Evolutionary conservation across 2,113 vertebrate species (phyloP), one percentile per base, ranked within the genome.

Genomic region (Platysteira castanea): DNA sequence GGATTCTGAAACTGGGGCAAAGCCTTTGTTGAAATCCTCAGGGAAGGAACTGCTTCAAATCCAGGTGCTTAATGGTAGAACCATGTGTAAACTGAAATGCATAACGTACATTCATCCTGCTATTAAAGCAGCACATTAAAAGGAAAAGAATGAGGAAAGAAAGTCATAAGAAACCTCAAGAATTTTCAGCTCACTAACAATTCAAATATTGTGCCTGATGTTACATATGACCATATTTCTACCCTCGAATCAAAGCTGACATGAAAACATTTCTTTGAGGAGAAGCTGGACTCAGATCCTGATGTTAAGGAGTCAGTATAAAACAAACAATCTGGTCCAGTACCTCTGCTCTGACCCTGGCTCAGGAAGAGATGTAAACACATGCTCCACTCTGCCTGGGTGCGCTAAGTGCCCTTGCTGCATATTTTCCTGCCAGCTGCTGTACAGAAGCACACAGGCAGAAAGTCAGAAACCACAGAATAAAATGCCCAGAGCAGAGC

Each of bases 1-100:
- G 93, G 87, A 96, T 97, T 94, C 84, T 88, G 83, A 97, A 96
- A 97, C 35, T 63, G 89, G 95, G 95, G 84, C 83, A 92, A 88
- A 95, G 41, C 85, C 91, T 96, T 97, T 97, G 81, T 97, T 98
- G 89, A 96, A 96, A 95, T 95, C 97, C 94, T 85, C 27, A 46
- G 97, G 97, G 96, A 97, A 90, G 53, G 95, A 98, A 94, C 81
- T 91, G 77, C 94, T 97, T 96, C 86, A 95, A 92, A 94, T 96
- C 95, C 95, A 96, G 96, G 90, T 98, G 94, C 82, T 98, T 98
- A 97, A 97, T 95, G 70, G 87, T 77, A 95, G 95, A 97, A 96
- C 87, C 85, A 89, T 42, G 84, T 95, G 92, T 96, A 97, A 97
- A 96, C 96, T 13, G 50, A 94, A 97, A 96, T 77, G 74, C 85